These are phyloP conservation scores for Sycophila sp. DNA, from an alignment of 1,140 invertebrate genomes.

Conservation along the genomic window DNA sequence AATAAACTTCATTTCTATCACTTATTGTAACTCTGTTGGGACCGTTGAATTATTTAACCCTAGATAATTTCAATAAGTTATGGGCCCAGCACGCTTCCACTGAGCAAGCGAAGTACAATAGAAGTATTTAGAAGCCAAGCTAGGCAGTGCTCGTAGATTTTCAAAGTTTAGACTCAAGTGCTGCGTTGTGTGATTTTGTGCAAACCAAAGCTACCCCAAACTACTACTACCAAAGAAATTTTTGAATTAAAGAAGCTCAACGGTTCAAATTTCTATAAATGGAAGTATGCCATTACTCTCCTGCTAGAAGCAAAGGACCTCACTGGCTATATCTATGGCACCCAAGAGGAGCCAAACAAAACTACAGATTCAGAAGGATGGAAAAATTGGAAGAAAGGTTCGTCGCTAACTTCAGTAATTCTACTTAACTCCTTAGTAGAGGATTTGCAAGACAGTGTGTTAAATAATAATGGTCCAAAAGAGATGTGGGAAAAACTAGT, in stretches of 20 bases:
- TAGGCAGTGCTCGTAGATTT: too few species aligned
- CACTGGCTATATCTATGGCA: background rate
- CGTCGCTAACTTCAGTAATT: background rate
- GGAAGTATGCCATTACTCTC: constrained; percentile 9
- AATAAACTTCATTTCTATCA: too few species aligned
- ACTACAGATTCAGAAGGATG: background rate
- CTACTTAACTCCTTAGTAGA: background rate
- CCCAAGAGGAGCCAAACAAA: constrained; percentile 5
- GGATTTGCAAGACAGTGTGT: background rate
- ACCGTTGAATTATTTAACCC: too few species aligned
- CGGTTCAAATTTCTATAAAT: background rate
- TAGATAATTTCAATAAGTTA: constrained; percentile 81
- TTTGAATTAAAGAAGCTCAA: constrained; percentile 11
- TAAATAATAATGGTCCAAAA: constrained; percentile 1
- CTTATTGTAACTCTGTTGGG: too few species aligned
- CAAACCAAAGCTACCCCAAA: too few species aligned
- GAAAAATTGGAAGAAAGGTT: background rate
- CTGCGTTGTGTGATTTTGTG: too few species aligned
- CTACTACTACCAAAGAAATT: too few species aligned
- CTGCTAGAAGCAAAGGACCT: background rate
- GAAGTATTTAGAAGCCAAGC: too few species aligned
- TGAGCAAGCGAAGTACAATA: too few species aligned
- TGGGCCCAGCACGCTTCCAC: constrained; percentile 98
- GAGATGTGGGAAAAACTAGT: constrained; percentile 17
- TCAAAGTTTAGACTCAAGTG: too few species aligned